Percentiles rank a stretch among this genome's conserved stretches.
Conservation (phyloP, 2,113 vertebrate species). For the Arenaria interpres region DNA sequence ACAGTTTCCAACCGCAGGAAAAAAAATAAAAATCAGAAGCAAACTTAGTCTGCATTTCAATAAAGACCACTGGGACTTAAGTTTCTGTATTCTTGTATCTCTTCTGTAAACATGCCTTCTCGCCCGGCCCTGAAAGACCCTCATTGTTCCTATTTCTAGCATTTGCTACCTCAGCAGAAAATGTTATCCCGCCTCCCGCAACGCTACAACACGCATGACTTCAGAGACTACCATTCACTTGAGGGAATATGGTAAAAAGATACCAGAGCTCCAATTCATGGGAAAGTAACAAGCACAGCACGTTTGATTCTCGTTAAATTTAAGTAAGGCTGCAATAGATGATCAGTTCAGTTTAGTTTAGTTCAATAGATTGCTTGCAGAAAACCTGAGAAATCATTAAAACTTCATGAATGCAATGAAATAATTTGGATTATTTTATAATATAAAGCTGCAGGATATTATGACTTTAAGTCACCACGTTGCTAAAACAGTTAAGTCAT, state of each 20-base stretch:
- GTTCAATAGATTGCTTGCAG: neutral
- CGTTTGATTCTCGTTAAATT: neutral
- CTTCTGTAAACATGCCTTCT: slow-evolving; percentile 53
- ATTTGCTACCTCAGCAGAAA: slow-evolving; percentile 51
- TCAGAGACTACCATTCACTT: neutral
- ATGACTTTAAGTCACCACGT: neutral
- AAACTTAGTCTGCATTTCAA: slow-evolving; percentile 36
- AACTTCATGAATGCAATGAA: neutral
- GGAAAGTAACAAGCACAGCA: neutral
- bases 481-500: neutral
- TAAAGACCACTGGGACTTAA: neutral
- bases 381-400: neutral
- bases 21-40: slow-evolving; percentile 19
- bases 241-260: neutral
- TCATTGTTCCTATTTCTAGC: slow-evolving; percentile 28
- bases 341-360: neutral
- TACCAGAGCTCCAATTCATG: neutral
- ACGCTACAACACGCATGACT: neutral
- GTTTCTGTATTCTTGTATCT: slow-evolving; percentile 21
- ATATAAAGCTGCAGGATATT: neutral
- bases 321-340: neutral
- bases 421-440: neutral
- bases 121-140: slow-evolving; percentile 20
- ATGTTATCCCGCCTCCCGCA: neutral
- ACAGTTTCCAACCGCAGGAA: neutral